These are phyloP conservation scores for Pasiphila rectangulata DNA, from an alignment of 2,888 invertebrate species.

Conservation along the genomic window DNA sequence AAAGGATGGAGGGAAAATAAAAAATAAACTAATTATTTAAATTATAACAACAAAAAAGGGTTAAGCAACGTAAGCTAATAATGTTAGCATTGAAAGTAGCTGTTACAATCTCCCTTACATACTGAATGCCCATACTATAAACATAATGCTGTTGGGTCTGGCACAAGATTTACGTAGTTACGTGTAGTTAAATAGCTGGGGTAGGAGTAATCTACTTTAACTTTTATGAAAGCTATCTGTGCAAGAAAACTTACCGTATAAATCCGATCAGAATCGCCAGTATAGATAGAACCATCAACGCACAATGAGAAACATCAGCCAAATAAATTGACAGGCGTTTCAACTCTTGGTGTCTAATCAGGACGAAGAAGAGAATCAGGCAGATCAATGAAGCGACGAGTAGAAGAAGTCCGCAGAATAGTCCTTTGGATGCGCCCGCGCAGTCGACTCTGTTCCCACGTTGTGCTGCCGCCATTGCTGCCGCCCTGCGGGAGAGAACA, in stretches of 20 bases:
- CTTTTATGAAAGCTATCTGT: constrained; percentile 8
- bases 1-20: constrained; percentile 40
- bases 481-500: constrained; percentile 92
- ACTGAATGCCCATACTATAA: no score
- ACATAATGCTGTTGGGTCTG: no score
- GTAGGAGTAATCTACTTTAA: no score
- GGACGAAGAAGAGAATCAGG: constrained; percentile 96
- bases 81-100: no score
- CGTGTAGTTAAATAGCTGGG: no score
- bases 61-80: constrained; percentile 34
- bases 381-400: constrained; percentile 95
- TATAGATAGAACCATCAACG: constrained; percentile 92
- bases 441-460: constrained; percentile 94
- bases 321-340: constrained; percentile 93
- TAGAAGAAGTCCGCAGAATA: constrained; percentile 94
- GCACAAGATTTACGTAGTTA: no score
- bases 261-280: constrained; percentile 95
- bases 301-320: constrained; percentile 95
- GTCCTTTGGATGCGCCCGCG: constrained; percentile 95
- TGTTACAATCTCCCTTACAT: no score
- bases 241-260: constrained; percentile 83
- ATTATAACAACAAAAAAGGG: constrained; percentile 28
- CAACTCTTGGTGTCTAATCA: constrained; percentile 91
- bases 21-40: constrained; percentile 38
- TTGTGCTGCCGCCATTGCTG: constrained; percentile 91